Base-by-base conservation (phyloP, 2,797 vertebrate species). In the Hybognathus amarus region DNA sequence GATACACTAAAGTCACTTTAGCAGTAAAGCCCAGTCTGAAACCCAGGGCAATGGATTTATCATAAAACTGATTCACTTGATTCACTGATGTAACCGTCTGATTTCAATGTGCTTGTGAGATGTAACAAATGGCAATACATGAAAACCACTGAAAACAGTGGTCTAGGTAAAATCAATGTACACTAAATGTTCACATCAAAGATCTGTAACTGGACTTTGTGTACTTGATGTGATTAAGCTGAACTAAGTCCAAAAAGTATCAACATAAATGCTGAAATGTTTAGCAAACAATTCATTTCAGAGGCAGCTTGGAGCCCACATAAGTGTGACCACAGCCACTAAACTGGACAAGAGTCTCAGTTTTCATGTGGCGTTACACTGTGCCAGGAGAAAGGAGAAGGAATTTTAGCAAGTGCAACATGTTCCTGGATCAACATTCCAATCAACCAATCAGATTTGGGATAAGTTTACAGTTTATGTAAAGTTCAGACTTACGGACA, bases 321-420 rank as follows among this genome's bases (percentile, higher is more conserved):
- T 30, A 59, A 45, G 12, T 81, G 40, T 81, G 40, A 73, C 79
- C 56, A 36, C 40, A 81, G 54, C 13, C 54, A 50, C 38, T 64
- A 56, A 80, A 64, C 22, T 73, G 22, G 22, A 73, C 56, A 50
- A 73, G 30, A 73, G 27, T 33, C 38, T 61, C 52, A 36, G 54
- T 70, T 71, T 80, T 61, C 52, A 80, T 63, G 68, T 64, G 42
- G 42, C 22, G 27, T 64, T 63, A 24, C 27, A 74, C 30, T 24
- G 13, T 73, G 69, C 69, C 69, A 81, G 20, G 56, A 59, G 11
- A 73, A 81, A 42, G 50, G 36, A 40, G n/a, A 9, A 18, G 20
- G 18, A n/a, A 54, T 22, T 54, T 54, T 20, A 54, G 2, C 18
- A 20, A 20, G 50, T 52, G 7, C 2, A 20, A 52, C 50, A 52